Base-by-base conservation (phyloP, 2,888 invertebrate species). In the Oxytorus armatus region DNA sequence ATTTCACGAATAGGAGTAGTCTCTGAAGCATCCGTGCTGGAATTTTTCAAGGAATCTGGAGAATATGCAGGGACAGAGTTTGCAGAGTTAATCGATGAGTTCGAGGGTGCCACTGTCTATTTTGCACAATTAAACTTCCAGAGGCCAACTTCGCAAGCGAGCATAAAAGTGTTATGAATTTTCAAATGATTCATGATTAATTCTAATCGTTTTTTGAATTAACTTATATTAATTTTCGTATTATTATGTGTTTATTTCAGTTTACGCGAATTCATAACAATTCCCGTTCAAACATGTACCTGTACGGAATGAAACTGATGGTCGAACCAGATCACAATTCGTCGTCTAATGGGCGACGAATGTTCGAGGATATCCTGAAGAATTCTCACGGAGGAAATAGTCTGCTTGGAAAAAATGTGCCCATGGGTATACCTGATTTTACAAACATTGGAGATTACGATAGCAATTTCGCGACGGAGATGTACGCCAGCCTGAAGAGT, bases 1-100 rank as follows among this genome's bases (percentile, higher is more conserved):
- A 91, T 92, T 61, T 85, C 87, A 7, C 87, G 88, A 18, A 88
- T 92, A 10, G 89, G 89, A 21, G 75, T 92, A 49, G 91, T 92
- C 42, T 92, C 92, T 2, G 92, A 92, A 86, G 92, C 92, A 8
- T 90, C 90, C 10, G 88, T 92, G n/a, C 83, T 93, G 69, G 93
- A 93, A 86, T 87, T 92, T 76, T 93, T 91, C 81, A 93, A 92
- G 69, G 89, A 92, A 79, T 90, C 83, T 70, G 92, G 91, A 42
- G 93, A 93, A 85, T 93, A 93, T 81, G 85, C 92, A 1, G 88
- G 86, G 7, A 93, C 92, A 14, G 81, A 85, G 39, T 88, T 88
- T 73, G 90, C 92, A 3, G 90, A 92, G 29, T 88, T 91, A 55
- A 78, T 92, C 55, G 92, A 92, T 69, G 91, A 92, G 63, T 91